phyloP scores from a whole-genome alignment of 1,140 invertebrate species.

The Danaus plexippus region DNA sequence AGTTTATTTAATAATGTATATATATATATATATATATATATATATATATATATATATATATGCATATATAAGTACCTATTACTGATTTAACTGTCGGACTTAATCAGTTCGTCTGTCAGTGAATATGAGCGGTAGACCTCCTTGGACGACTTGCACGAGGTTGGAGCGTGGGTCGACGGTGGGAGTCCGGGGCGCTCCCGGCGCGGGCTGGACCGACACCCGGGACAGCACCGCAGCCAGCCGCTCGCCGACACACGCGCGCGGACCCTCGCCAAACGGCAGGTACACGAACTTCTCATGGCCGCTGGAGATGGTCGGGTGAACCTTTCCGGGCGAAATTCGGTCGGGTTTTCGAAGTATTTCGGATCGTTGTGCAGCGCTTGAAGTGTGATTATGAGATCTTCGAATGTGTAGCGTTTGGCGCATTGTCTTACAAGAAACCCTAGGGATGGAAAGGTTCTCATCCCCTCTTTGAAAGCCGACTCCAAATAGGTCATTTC shows the following conservation, averaged over 20 bases:
- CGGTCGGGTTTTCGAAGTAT: constrained; percentile 69
- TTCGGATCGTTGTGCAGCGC: constrained; percentile 71
- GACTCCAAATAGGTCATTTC: constrained; percentile 65
- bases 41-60: no score
- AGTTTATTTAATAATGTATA: no score
- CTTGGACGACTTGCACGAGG: constrained; percentile 13
- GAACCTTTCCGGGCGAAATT: constrained; percentile 74
- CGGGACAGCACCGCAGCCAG: constrained; percentile 28
- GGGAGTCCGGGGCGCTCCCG: constrained; percentile 1
- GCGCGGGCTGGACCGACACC: constrained; percentile 27
- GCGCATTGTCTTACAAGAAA: constrained; percentile 53
- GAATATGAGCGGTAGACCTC: constrained; percentile 16
- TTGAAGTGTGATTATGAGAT: constrained; percentile 52
- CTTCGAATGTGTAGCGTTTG: constrained; percentile 61
- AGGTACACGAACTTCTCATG: constrained; percentile 56
- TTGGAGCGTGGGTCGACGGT: not conserved
- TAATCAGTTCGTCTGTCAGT: not conserved
- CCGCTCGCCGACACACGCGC: constrained; percentile 38
- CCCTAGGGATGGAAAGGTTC: constrained; percentile 61
- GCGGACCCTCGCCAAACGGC: constrained; percentile 44
- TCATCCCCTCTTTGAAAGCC: constrained; percentile 68
- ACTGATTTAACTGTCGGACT: no score
- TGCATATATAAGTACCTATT: no score
- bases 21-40: no score
- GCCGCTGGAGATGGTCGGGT: constrained; percentile 34